Evolutionary conservation across 2,113 vertebrate genomes (phyloP).

Genomic region (Brachypodius melanocephalos): DNA sequence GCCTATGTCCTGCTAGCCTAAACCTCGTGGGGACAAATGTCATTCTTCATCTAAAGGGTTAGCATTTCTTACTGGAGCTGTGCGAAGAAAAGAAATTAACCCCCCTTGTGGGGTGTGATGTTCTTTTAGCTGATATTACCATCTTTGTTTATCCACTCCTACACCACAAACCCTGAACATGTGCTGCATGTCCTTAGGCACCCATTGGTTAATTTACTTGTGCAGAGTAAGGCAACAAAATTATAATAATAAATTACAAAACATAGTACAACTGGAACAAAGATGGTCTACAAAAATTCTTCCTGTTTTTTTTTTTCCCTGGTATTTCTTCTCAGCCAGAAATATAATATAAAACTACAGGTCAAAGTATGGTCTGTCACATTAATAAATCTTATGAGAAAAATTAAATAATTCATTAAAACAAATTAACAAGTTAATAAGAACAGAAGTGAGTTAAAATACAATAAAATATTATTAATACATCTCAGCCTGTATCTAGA

Average conservation of each 20-base stretch:
- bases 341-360: slow-evolving; percentile 6
- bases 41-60: slow-evolving; percentile 39
- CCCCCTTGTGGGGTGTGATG: slow-evolving; percentile 37
- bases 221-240: slow-evolving; percentile 63
- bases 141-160: slow-evolving; percentile 65
- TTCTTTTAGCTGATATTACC: slow-evolving; percentile 62
- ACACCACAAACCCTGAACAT: slow-evolving; percentile 72
- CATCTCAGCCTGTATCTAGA: slow-evolving; percentile 3
- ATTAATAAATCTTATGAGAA: slow-evolving; percentile 57
- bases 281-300: slow-evolving; percentile 9
- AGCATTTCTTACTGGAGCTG: slow-evolving; percentile 42
- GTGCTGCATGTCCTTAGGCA: slow-evolving; percentile 75
- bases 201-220: slow-evolving; percentile 77
- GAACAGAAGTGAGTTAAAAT: slow-evolving; percentile 58
- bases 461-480: slow-evolving; percentile 60
- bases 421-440: slow-evolving; percentile 58
- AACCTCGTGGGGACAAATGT: slow-evolving; percentile 23
- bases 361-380: slow-evolving; percentile 16
- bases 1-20: slow-evolving; percentile 23
- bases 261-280: slow-evolving; percentile 19
- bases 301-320: not conserved
- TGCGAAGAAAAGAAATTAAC: slow-evolving; percentile 61
- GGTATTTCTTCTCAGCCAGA: not conserved
- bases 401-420: slow-evolving; percentile 56
- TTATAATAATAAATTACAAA: slow-evolving; percentile 60